Evolutionary conservation across 1,140 invertebrate species (phyloP).

Genomic region (Amyelois transitella): DNA sequence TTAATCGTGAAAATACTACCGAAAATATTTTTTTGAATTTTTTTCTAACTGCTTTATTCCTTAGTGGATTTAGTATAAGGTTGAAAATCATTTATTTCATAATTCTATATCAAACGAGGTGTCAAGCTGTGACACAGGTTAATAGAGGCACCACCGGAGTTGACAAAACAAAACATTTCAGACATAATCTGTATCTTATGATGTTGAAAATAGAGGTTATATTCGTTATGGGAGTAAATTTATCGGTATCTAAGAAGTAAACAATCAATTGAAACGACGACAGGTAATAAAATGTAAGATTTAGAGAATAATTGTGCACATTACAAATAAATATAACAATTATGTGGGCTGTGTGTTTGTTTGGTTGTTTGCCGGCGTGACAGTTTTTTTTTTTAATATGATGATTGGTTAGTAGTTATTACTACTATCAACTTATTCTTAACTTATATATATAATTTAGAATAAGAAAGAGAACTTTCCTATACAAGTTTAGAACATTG

Average conservation of each 20-base stretch:
- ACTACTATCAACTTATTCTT: too few relatives aligned
- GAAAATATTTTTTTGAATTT: too few relatives aligned
- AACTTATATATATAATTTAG: too few relatives aligned
- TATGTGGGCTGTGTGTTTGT: background rate
- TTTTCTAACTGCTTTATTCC: too few relatives aligned
- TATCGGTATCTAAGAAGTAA: background rate
- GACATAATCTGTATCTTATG: background rate
- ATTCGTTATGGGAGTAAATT: background rate
- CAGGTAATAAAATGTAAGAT: background rate
- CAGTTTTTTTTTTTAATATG: too few relatives aligned
- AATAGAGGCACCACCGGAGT: background rate
- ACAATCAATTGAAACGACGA: background rate
- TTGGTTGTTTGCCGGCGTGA: background rate
- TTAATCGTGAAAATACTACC: background rate
- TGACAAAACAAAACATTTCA: background rate
- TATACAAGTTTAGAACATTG: too few relatives aligned
- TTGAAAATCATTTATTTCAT: background rate
- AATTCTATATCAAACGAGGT: background rate
- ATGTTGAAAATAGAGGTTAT: background rate
- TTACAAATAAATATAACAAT: background rate
- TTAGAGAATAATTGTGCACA: background rate
- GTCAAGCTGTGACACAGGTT: background rate
- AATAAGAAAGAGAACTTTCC: too few relatives aligned
- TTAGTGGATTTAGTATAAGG: too few relatives aligned
- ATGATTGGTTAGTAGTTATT: too few relatives aligned